phyloP scores from a whole-genome alignment of 2,888 invertebrate species.

The Anthophora plumipes region DNA sequence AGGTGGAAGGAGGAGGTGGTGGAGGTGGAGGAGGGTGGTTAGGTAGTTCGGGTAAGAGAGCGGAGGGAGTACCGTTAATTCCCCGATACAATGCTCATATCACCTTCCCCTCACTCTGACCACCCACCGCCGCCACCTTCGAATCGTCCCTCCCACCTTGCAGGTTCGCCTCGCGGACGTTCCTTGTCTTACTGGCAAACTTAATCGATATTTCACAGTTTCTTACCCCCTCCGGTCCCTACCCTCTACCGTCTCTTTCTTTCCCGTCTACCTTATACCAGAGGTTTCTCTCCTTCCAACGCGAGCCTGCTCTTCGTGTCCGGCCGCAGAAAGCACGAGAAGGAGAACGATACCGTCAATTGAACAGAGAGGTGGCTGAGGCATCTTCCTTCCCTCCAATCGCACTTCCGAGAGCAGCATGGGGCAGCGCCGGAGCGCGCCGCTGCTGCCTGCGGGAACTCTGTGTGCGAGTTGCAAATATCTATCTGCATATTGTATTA shows the following conservation, averaged over 20 bases:
- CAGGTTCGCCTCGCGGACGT: slow-evolving; percentile 81
- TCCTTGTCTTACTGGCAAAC: slow-evolving; percentile 85
- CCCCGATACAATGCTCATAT: slow-evolving; percentile 85
- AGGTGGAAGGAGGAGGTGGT: slow-evolving; percentile 38
- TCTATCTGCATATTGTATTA: slow-evolving; percentile 83
- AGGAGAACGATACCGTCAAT: slow-evolving; percentile 42
- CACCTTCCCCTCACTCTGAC: slow-evolving; percentile 83
- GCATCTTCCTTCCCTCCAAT: slow-evolving; percentile 81
- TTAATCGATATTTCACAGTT: slow-evolving; percentile 85
- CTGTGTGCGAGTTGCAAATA: slow-evolving; percentile 80
- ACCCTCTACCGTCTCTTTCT: slow-evolving; percentile 47
- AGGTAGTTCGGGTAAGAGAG: slow-evolving; percentile 65
- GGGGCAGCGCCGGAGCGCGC: slow-evolving; percentile 68
- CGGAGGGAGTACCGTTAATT: slow-evolving; percentile 83
- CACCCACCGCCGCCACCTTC: slow-evolving; percentile 75
- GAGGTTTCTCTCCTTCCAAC: slow-evolving; percentile 57
- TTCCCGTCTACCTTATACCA: slow-evolving; percentile 46
- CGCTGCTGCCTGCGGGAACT: slow-evolving; percentile 63
- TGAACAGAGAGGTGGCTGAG: slow-evolving; percentile 62
- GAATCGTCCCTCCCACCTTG: slow-evolving; percentile 63
- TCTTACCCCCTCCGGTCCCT: slow-evolving; percentile 83
- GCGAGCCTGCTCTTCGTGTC: slow-evolving; percentile 74
- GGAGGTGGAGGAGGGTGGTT: no score
- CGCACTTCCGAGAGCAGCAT: slow-evolving; percentile 75
- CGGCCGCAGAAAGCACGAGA: slow-evolving; percentile 77